Evolutionary conservation across 2,888 invertebrate species (phyloP).

Genomic region (Leptopilina syphax): DNA sequence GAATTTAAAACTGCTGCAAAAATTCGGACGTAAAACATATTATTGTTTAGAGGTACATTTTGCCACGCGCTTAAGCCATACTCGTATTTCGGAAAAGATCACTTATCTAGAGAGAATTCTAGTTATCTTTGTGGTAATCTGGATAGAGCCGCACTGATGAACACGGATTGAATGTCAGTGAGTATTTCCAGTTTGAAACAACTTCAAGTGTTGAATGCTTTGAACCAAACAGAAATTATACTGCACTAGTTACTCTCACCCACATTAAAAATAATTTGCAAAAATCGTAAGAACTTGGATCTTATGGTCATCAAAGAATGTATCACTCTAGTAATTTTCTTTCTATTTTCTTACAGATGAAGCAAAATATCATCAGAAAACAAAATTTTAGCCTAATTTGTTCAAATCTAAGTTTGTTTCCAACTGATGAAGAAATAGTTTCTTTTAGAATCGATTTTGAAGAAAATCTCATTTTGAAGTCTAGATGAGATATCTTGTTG

Average conservation of each 20-base stretch:
- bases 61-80: slow-evolving; percentile 12
- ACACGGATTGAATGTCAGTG: background rate
- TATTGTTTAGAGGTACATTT: background rate
- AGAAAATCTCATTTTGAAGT: background rate
- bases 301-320: too few species aligned
- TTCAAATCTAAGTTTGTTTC: too few species aligned
- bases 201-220: slow-evolving; percentile 8
- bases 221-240: background rate
- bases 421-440: too few species aligned
- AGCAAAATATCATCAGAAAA: too few species aligned
- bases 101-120: slow-evolving; percentile 17
- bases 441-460: too few species aligned
- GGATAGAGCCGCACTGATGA: background rate
- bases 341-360: too few species aligned
- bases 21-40: slow-evolving; percentile 20
- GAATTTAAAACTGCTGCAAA: slow-evolving; percentile 72
- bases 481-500: background rate
- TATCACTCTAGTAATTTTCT: too few species aligned
- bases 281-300: too few species aligned
- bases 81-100: slow-evolving; percentile 11
- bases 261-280: too few species aligned
- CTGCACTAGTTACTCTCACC: background rate
- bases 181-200: slow-evolving; percentile 13
- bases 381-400: too few species aligned
- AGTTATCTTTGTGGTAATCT: slow-evolving; percentile 22